phyloP scores from a whole-genome alignment of 2,888 invertebrate species.

The Polydrusus pterygomalis region DNA sequence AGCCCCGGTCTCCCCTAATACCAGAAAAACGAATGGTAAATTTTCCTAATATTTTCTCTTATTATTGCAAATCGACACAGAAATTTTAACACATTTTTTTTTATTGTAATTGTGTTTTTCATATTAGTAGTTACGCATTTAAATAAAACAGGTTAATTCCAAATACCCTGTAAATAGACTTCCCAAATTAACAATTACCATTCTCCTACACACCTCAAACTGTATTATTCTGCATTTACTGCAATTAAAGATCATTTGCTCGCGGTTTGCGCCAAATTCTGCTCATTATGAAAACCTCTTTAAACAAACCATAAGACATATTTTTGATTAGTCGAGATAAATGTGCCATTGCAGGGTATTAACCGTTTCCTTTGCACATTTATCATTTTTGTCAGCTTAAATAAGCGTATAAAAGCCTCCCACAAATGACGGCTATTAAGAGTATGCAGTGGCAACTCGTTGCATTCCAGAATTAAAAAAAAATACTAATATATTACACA shows the following conservation, averaged over 20 bases:
- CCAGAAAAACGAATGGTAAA: no score
- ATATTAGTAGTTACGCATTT: no score
- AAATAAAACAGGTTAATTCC: no score
- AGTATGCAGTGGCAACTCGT: slow-evolving; percentile 15
- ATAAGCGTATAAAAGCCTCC: slow-evolving; percentile 37
- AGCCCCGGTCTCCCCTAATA: no score
- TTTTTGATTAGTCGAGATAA: slow-evolving; percentile 38
- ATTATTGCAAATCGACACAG: no score
- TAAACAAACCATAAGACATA: slow-evolving; percentile 39
- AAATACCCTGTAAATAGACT: no score
- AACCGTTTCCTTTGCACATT: slow-evolving; percentile 39
- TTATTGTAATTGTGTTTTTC: no score
- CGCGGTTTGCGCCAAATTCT: slow-evolving; percentile 15
- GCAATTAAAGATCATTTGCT: slow-evolving; percentile 33
- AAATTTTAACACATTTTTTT: no score
- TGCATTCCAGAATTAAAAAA: background rate
- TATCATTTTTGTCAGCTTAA: slow-evolving; percentile 46
- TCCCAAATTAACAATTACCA: slow-evolving; percentile 22
- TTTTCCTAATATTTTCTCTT: no score
- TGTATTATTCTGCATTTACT: slow-evolving; percentile 10
- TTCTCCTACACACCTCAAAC: slow-evolving; percentile 1
- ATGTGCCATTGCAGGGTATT: slow-evolving; percentile 40
- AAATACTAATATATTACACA: background rate
- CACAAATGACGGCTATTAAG: slow-evolving; percentile 16
- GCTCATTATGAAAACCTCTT: slow-evolving; percentile 30